Conservation (phyloP, 2,797 vertebrate genomes). For the Pogonophryne albipinna region DNA sequence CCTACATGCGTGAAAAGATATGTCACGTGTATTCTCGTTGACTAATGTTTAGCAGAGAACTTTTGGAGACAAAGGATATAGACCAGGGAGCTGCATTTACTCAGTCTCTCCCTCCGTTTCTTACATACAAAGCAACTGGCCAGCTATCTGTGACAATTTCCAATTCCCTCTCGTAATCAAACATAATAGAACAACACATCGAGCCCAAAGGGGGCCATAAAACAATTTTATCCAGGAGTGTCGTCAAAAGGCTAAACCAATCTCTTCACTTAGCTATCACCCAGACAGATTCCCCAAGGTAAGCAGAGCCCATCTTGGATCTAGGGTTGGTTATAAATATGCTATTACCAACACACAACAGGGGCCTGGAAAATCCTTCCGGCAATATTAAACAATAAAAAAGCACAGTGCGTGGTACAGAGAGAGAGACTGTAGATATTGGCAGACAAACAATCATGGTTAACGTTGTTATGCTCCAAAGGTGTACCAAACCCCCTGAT, state of each 20-base stretch:
- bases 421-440: constrained; percentile 48
- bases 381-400: constrained; percentile 78
- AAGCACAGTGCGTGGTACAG: constrained; percentile 44
- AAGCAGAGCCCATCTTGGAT: constrained; percentile 54
- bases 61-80: not conserved
- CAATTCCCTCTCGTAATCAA: constrained; percentile 76
- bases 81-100: constrained; percentile 24
- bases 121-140: constrained; percentile 23
- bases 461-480: constrained; percentile 45
- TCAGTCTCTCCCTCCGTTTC: constrained; percentile 9
- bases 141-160: constrained; percentile 51
- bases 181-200: constrained; percentile 74
- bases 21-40: constrained; percentile 8
- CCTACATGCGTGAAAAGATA: not conserved
- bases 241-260: constrained; percentile 79
- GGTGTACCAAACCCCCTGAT: not conserved
- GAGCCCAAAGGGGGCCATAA: constrained; percentile 69
- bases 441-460: constrained; percentile 59
- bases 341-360: constrained; percentile 68
- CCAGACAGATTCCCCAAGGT: constrained; percentile 63
- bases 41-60: constrained; percentile 1
- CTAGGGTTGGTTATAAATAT: constrained; percentile 73
- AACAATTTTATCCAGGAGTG: constrained; percentile 77
- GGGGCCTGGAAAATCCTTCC: constrained; percentile 62
- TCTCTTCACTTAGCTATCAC: constrained; percentile 76